Percentiles rank a stretch among this genome's conserved stretches.
These are phyloP conservation scores for Empis livida DNA, from an alignment of 2,888 invertebrate species.

Conservation along the genomic window DNA sequence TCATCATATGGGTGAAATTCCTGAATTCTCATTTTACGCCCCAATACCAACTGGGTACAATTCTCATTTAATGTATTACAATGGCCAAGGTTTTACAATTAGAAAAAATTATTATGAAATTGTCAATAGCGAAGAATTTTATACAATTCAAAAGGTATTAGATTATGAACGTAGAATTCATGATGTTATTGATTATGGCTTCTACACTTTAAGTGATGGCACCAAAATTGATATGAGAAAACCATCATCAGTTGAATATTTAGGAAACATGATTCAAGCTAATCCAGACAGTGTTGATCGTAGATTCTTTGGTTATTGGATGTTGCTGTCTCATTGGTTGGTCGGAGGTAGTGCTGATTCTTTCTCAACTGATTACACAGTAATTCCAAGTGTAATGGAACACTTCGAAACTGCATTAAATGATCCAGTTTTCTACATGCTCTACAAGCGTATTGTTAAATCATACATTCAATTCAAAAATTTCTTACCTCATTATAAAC, in stretches of 20 bases:
- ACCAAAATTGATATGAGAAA: conserved; percentile 44
- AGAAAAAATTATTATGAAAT: conserved; percentile 33
- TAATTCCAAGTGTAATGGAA: conserved; percentile 49
- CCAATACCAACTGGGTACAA: conserved; percentile 42
- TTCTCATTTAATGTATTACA: conserved; percentile 46
- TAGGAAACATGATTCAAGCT: conserved; percentile 52
- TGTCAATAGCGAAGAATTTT: too few species aligned
- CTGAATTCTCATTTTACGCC: conserved; percentile 41
- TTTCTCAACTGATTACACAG: too few species aligned
- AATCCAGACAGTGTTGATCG: conserved; percentile 48
- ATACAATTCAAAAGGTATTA: too few species aligned
- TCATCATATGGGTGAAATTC: conserved; percentile 48
- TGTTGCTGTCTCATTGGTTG: conserved; percentile 40
- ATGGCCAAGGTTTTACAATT: conserved; percentile 46
- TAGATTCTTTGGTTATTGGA: conserved; percentile 43
- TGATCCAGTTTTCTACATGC: conserved; percentile 59
- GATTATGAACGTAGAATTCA: conserved; percentile 37
- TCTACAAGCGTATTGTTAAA: conserved; percentile 48
- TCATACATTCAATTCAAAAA: conserved; percentile 46
- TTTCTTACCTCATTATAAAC: conserved; percentile 45
- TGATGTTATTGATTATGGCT: conserved; percentile 39
- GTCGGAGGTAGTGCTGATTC: conserved; percentile 17
- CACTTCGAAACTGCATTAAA: conserved; percentile 51
- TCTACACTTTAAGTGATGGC: conserved; percentile 37
- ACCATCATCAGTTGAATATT: conserved; percentile 47